Percentiles rank a stretch among this genome's conserved stretches.
phyloP scores from a whole-genome alignment of 2,113 vertebrate genomes.

The Sylvicapra grimmia region DNA sequence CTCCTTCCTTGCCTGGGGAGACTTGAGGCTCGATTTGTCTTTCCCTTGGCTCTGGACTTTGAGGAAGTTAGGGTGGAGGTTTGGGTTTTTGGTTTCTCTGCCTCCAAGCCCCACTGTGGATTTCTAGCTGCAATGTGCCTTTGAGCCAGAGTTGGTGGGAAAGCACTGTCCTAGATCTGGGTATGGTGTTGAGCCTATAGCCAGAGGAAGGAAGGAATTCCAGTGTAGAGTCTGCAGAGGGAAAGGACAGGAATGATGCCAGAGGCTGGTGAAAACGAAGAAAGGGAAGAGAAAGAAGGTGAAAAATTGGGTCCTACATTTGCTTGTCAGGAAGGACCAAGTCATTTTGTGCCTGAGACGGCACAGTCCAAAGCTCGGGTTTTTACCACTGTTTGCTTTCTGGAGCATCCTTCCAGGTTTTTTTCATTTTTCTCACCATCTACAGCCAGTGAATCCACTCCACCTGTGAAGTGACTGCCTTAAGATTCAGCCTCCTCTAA shows the following conservation, averaged over 20 bases:
- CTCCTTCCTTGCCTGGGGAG: neutral
- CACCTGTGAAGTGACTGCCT: neutral
- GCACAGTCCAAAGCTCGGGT: neutral
- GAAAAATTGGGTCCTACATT: neutral
- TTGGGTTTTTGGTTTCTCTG: neutral
- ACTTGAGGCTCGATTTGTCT: neutral
- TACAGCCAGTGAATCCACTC: neutral
- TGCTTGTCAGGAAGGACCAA: neutral
- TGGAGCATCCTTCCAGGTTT: neutral
- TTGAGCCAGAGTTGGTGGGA: neutral
- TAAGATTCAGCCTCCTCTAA: conserved; percentile 14
- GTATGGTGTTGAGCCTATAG: neutral
- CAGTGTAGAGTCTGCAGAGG: neutral
- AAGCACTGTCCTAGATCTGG: conserved; percentile 14
- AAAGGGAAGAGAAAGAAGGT: neutral
- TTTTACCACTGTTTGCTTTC: neutral
- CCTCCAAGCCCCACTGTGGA: neutral
- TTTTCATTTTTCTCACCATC: neutral
- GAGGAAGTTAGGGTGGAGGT: neutral
- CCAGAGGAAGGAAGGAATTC: conserved; percentile 15
- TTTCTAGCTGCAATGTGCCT: conserved; percentile 7
- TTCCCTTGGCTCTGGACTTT: conserved; percentile 20
- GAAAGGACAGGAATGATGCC: neutral
- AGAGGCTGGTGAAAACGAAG: neutral
- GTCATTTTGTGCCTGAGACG: neutral